Base-by-base conservation (phyloP, 1,140 invertebrate genomes). In the Pteromalus puparum region DNA sequence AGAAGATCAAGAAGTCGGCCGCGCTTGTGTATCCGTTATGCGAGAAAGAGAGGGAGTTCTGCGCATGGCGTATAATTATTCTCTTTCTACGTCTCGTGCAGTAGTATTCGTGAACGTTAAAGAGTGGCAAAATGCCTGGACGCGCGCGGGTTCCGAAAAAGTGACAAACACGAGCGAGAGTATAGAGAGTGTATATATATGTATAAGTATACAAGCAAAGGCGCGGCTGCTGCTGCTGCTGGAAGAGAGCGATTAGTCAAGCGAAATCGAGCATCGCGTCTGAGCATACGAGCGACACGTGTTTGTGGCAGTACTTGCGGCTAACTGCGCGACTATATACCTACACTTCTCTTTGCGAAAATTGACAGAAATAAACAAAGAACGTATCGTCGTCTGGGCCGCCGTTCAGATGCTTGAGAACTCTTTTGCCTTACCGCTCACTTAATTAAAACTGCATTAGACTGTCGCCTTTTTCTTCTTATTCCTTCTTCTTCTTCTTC, bases 211-310 rank as follows among this genome's bases (percentile, higher is more conserved):
- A 7, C 26, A 26, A 42, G 18, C 53, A 81, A 76, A 85, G 80
- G 72, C 74, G 46, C 26, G 81, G 82, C 28, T 87, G 85, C 78
- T 89, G 79, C 78, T 89, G 79, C 28, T 87, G 85, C 78, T 89
- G 87, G 89, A 90, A 90, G 89, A 90, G 88, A 86, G 87, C 90
- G 90, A 93, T 93, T 92, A 92, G 91, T 93, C 92, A 92, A 88
- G 89, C 89, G 90, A 93, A 93, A 93, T 93, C 92, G 92, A 91
- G 89, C 92, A 92, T 93, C 88, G 89, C 92, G 92, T 93, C 92
- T 93, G 92, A 92, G 90, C 92, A 92, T 92, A 92, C 92, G 92
- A 92, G 90, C 87, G 90, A 91, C 92, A 93, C 89, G 92, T 93
- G 92, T 90, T 87, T 82, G 74, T 78, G 82, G 53, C 53, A n/a